phyloP scores from a whole-genome alignment of 2,113 vertebrate genomes.

The Alosa alosa region DNA sequence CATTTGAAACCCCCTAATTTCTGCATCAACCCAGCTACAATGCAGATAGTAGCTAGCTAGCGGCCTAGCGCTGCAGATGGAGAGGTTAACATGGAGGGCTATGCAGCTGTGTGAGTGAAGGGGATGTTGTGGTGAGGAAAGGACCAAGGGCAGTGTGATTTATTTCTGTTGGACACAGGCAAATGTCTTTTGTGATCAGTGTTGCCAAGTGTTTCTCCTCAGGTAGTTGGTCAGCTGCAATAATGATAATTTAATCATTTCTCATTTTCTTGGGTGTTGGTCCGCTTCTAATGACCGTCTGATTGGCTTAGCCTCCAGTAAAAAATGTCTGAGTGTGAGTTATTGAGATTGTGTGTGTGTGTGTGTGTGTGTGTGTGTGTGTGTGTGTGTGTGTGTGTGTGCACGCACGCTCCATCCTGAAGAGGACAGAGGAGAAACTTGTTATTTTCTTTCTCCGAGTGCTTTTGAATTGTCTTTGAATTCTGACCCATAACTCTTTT shows the following conservation, averaged over 20 bases:
- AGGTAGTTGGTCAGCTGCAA: neutral
- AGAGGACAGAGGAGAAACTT: neutral
- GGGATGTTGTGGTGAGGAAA: too few species aligned
- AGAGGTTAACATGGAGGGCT: too few species aligned
- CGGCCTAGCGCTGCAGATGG: too few species aligned
- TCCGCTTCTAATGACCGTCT: neutral
- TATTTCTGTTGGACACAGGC: neutral
- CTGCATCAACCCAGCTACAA: too few species aligned
- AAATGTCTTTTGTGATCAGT: neutral
- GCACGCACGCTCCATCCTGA: neutral
- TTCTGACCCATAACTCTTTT: too few species aligned
- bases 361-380: neutral
- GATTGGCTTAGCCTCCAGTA: neutral
- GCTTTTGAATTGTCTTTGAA: too few species aligned
- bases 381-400: neutral
- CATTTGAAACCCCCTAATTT: too few species aligned
- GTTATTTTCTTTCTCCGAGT: too few species aligned
- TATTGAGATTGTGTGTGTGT: neutral
- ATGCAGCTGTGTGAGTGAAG: too few species aligned
- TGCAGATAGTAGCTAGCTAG: too few species aligned
- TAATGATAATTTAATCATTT: conserved; percentile 8
- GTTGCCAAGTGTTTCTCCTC: neutral
- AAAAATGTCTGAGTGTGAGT: neutral
- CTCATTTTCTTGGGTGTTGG: neutral
- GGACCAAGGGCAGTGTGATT: neutral